Evolutionary conservation across 2,888 invertebrate species (phyloP), one percentile per base, ranked within the genome.

Genomic region (Ophioninae sp.): DNA sequence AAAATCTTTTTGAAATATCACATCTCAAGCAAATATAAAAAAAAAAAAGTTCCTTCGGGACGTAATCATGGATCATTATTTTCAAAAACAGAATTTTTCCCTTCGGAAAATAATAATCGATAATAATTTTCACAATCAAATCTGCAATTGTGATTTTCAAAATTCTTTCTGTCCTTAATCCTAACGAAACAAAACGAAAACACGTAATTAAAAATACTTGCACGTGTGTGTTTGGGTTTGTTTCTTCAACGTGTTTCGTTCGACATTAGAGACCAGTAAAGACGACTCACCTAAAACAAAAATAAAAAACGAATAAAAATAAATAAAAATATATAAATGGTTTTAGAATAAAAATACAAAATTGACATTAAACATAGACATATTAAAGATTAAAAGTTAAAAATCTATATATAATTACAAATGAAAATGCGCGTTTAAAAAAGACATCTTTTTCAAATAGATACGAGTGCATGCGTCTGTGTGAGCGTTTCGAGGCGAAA

Each of bases 271-370:
- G 41, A 51, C 59, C 61, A 75, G 58, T 22, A 13, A 41, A 37
- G 65, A 65, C 76, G 85, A 83, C 87, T 88, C 79, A 87, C 88
- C 87, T 87, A 85, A 82, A 87, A 86, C 86, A 85, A 59, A 85
- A 85, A 76, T 61, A 79, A 84, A 74, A 80, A 37, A 80, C 30
- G 59, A 30, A 59, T 63, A 58, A 51, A 61, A 61, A 22, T n/a
- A 39, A 51, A 5, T n/a, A 68, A 23, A 58, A 9, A 41, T 58
- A 20, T 58, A 22, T 30, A 17, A 7, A 41, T 41, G 6, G 9
- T 41, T 41, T 41, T 41, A 0, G 0, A 0, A 30, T 30, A 30
- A 30, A 30, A 30, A 30, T 30, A 30, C 30, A 30, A 30, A 30
- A 30, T 30, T 3, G 30, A 2, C 30, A 30, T 30, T 30, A 30